Conservation (phyloP, 1,140 invertebrate genomes). For the Cydia amplana region DNA sequence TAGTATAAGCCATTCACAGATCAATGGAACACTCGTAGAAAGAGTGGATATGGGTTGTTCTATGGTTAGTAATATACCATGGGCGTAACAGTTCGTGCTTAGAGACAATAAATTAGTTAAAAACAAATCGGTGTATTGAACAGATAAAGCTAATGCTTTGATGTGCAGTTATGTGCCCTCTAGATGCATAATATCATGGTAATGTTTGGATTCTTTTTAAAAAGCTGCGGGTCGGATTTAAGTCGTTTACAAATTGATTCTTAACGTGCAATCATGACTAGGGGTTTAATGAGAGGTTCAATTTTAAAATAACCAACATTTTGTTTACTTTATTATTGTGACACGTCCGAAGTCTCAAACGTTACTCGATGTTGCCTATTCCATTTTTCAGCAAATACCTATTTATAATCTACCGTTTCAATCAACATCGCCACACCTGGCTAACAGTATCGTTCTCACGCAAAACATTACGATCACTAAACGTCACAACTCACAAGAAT, state of each 20-base stretch:
- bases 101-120: constrained; percentile 32
- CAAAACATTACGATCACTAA: constrained; percentile 50
- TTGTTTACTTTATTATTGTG: background rate
- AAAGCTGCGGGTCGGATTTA: constrained; percentile 19
- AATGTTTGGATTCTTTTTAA: constrained; percentile 18
- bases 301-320: background rate
- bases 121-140: constrained; percentile 30
- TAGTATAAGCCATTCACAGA: background rate
- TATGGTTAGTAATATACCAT: background rate
- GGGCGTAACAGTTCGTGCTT: constrained; percentile 25
- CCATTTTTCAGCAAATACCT: background rate
- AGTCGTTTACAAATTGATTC: background rate
- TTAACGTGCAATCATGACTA: background rate
- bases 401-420: background rate
- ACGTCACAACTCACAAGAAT: constrained; percentile 61
- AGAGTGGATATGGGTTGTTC: background rate
- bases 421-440: constrained; percentile 47
- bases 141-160: constrained; percentile 29
- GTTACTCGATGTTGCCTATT: too few species aligned
- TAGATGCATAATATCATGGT: constrained; percentile 19
- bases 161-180: constrained; percentile 28
- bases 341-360: background rate
- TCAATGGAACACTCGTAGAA: background rate
- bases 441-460: constrained; percentile 62
- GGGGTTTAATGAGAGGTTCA: background rate